Evolutionary conservation across 2,888 invertebrate species (phyloP).

Genomic region (Lutraria lutraria): DNA sequence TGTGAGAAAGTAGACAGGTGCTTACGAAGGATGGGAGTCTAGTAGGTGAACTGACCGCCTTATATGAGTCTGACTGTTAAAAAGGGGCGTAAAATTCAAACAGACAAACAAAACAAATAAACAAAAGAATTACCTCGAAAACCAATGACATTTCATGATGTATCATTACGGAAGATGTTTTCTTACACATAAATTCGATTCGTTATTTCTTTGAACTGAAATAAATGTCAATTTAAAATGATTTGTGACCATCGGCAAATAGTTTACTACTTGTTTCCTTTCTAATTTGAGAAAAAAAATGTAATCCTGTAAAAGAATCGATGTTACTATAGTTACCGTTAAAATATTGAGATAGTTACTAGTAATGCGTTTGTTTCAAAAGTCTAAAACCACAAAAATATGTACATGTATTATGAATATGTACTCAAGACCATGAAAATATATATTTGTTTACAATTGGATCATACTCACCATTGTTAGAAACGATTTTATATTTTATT

Average conservation of each 20-base stretch:
- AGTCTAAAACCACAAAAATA: background rate
- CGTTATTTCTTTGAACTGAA: background rate
- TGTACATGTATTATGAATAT: no score
- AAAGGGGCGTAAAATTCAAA: no score
- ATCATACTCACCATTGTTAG: no score
- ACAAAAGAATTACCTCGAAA: background rate
- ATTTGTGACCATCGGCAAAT: background rate
- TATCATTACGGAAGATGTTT: background rate
- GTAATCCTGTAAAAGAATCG: background rate
- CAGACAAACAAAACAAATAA: no score
- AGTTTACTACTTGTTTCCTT: background rate
- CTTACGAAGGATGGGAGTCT: no score
- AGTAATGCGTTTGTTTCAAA: background rate
- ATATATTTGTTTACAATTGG: no score
- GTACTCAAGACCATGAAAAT: no score
- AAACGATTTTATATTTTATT: no score
- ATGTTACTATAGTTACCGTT: background rate
- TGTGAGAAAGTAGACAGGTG: no score
- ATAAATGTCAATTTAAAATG: conserved; percentile 23
- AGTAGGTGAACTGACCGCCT: no score
- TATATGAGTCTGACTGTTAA: no score
- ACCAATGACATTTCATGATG: background rate
- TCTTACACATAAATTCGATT: background rate
- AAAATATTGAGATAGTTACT: background rate
- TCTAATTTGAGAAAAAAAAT: background rate